Evolutionary conservation across 1,140 invertebrate species (phyloP).

Genomic region (Limonius californicus): DNA sequence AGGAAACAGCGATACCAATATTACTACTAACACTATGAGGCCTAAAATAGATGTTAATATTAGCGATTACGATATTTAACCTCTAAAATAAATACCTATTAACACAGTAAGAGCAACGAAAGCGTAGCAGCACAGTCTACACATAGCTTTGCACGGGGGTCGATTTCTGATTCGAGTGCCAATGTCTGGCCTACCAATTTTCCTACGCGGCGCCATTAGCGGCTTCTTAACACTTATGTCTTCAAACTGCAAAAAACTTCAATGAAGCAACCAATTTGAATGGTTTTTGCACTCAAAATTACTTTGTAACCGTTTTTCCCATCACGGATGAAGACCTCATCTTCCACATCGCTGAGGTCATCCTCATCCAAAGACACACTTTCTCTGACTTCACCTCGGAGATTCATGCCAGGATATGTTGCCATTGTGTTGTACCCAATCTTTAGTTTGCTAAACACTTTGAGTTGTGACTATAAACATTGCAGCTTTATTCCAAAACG

Average conservation of each 20-base stretch:
- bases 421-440: neutral
- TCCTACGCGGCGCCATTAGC: slow-evolving; percentile 67
- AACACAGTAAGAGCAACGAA: slow-evolving; percentile 56
- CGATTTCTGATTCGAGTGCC: slow-evolving; percentile 50
- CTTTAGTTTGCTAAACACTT: too few species aligned
- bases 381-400: slow-evolving; percentile 44
- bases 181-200: slow-evolving; percentile 48
- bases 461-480: too few species aligned
- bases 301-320: slow-evolving; percentile 57
- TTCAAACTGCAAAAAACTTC: slow-evolving; percentile 55
- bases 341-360: slow-evolving; percentile 66
- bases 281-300: slow-evolving; percentile 12
- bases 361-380: slow-evolving; percentile 52
- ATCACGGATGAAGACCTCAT: slow-evolving; percentile 73
- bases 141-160: slow-evolving; percentile 54
- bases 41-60: slow-evolving; percentile 47
- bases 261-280: too few species aligned
- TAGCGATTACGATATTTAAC: too few species aligned
- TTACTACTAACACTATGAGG: slow-evolving; percentile 59
- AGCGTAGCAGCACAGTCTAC: slow-evolving; percentile 60
- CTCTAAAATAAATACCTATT: too few species aligned
- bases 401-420: slow-evolving; percentile 33
- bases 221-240: slow-evolving; percentile 69
- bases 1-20: slow-evolving; percentile 64
- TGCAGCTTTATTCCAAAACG: too few species aligned